Evolutionary conservation across 2,888 invertebrate genomes (phyloP).

Genomic region (Trissoscelio sp.): DNA sequence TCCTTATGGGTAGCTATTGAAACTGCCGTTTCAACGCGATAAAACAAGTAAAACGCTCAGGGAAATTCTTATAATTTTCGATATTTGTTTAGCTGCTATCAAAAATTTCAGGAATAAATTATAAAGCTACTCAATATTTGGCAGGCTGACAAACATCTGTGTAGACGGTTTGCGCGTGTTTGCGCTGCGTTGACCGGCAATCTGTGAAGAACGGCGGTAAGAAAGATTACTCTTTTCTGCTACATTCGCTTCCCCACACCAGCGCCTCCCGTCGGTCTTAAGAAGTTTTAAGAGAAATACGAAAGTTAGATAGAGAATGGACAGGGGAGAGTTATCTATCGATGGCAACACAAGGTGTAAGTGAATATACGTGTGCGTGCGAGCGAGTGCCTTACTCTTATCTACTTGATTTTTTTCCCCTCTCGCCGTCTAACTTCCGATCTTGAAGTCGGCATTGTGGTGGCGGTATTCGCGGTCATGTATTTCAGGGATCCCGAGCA

Average conservation of each 20-base stretch:
- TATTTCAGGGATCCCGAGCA: constrained; percentile 64
- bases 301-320: constrained; percentile 82
- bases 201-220: constrained; percentile 79
- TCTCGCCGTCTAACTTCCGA: constrained; percentile 66
- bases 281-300: constrained; percentile 82
- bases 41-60: no score
- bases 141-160: constrained; percentile 31
- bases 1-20: no score
- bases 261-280: constrained; percentile 68
- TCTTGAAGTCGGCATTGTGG: constrained; percentile 54
- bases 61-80: no score
- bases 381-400: constrained; percentile 63
- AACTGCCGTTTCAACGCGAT: no score
- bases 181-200: constrained; percentile 81
- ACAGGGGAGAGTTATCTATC: constrained; percentile 81
- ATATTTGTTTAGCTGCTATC: no score
- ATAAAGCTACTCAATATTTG: constrained; percentile 15
- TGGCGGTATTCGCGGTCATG: constrained; percentile 65
- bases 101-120: not conserved
- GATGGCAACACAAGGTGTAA: constrained; percentile 72
- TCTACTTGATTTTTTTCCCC: constrained; percentile 65
- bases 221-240: constrained; percentile 77
- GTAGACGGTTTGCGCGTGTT: constrained; percentile 56
- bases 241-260: constrained; percentile 62
- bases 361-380: constrained; percentile 62